Percentiles rank a stretch among this genome's conserved stretches.
These are phyloP conservation scores for Mimas tiliae DNA, from an alignment of 2,888 invertebrate species.

Conservation along the genomic window DNA sequence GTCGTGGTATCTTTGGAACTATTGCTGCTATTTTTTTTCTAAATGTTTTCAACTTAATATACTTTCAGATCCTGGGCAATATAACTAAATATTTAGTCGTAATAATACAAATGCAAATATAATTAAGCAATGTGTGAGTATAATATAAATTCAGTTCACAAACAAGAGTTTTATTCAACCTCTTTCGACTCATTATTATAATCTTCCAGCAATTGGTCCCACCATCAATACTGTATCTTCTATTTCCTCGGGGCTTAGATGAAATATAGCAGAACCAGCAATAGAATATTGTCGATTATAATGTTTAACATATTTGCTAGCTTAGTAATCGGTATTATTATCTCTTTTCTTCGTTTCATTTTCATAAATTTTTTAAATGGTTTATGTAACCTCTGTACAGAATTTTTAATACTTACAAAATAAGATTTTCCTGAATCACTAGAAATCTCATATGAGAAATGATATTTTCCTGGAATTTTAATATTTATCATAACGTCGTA, in stretches of 20 bases:
- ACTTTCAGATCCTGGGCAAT: constrained; percentile 48
- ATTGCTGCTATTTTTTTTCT: background rate
- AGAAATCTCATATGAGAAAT: too few relatives aligned
- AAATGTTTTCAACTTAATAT: constrained; percentile 4
- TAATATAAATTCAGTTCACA: background rate
- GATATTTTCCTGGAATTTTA: too few relatives aligned
- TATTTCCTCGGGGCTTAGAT: constrained; percentile 51
- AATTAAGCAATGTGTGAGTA: background rate
- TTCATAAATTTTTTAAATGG: background rate
- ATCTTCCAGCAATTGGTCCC: constrained; percentile 55
- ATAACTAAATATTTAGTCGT: constrained; percentile 53
- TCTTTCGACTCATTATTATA: constrained; percentile 41
- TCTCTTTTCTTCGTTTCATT: background rate
- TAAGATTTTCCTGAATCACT: background rate
- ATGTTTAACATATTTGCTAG: constrained; percentile 18
- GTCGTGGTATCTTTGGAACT: too few relatives aligned
- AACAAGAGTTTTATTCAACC: constrained; percentile 23
- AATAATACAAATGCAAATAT: constrained; percentile 43
- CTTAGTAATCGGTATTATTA: background rate
- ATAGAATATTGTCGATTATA: constrained; percentile 29
- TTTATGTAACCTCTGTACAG: background rate
- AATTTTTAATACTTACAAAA: too few relatives aligned
- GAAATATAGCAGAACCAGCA: constrained; percentile 35
- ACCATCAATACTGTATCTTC: constrained; percentile 47
- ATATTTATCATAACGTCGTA: too few relatives aligned